phyloP scores from a whole-genome alignment of 2,888 invertebrate species.

The Phaedon cochleariae region DNA sequence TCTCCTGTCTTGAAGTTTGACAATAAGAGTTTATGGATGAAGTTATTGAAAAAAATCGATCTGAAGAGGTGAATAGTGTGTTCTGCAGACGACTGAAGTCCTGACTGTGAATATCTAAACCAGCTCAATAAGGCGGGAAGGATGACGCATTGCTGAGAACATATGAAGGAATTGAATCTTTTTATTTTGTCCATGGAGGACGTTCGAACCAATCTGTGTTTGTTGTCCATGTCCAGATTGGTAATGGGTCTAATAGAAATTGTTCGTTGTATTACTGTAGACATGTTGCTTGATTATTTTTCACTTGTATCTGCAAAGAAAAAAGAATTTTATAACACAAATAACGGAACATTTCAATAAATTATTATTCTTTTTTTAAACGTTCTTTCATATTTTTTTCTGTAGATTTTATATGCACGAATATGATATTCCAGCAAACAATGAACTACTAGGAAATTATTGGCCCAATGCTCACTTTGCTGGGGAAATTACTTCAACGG shows the following conservation, averaged over 20 bases:
- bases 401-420: no score
- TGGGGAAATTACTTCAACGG: no score
- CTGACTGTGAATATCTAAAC: slow-evolving; percentile 53
- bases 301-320: slow-evolving; percentile 31
- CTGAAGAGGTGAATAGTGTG: slow-evolving; percentile 49
- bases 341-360: no score
- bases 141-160: slow-evolving; percentile 56
- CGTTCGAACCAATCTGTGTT: slow-evolving; percentile 48
- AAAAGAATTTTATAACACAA: no score
- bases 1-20: slow-evolving; percentile 14
- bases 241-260: slow-evolving; percentile 26
- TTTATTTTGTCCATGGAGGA: slow-evolving; percentile 55
- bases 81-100: slow-evolving; percentile 49
- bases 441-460: no score
- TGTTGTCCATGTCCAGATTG: slow-evolving; percentile 40
- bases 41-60: slow-evolving; percentile 43
- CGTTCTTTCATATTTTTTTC: no score
- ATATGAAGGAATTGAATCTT: slow-evolving; percentile 57
- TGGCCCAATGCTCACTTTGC: no score
- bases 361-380: no score
- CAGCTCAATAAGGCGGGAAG: slow-evolving; percentile 54
- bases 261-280: slow-evolving; percentile 38
- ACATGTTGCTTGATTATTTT: slow-evolving; percentile 46
- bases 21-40: slow-evolving; percentile 44
- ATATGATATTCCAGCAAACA: no score